Evolutionary conservation across 1,140 invertebrate species (phyloP).

Genomic region (Gonatopus flavifemur): DNA sequence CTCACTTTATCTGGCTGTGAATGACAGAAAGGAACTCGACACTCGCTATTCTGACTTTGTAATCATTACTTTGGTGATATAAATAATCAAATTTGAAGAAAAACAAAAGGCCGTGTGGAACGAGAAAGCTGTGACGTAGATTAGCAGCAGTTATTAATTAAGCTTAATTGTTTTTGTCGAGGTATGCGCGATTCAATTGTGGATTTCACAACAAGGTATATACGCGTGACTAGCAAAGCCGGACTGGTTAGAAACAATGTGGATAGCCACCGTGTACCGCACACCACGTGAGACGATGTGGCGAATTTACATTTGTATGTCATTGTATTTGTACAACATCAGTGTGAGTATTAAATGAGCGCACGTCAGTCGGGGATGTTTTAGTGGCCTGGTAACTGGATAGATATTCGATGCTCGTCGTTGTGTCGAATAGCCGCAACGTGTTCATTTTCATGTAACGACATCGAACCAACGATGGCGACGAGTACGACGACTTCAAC

Average conservation of each 20-base stretch:
- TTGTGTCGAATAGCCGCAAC: slow-evolving; percentile 11
- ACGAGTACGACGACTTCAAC: not conserved
- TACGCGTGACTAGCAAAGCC: slow-evolving; percentile 36
- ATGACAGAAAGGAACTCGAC: no score
- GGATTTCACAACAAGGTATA: slow-evolving; percentile 45
- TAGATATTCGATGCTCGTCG: slow-evolving; percentile 19
- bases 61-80: no score
- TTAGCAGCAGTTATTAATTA: slow-evolving; percentile 52
- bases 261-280: slow-evolving; percentile 24
- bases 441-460: slow-evolving; percentile 27
- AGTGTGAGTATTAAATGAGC: not conserved
- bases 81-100: no score
- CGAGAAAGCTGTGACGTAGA: slow-evolving; percentile 18
- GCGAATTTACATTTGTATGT: slow-evolving; percentile 18
- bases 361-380: not conserved
- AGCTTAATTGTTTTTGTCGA: slow-evolving; percentile 47
- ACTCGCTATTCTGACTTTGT: no score
- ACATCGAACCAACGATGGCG: slow-evolving; percentile 1
- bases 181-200: slow-evolving; percentile 34
- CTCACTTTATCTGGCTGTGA: no score
- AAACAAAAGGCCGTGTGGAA: no score
- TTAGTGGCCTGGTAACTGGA: not conserved
- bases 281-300: slow-evolving; percentile 26
- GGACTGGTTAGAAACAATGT: no score
- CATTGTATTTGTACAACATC: slow-evolving; percentile 9